phyloP scores from a whole-genome alignment of 2,797 vertebrate genomes.

The Ispidina lecontei region DNA sequence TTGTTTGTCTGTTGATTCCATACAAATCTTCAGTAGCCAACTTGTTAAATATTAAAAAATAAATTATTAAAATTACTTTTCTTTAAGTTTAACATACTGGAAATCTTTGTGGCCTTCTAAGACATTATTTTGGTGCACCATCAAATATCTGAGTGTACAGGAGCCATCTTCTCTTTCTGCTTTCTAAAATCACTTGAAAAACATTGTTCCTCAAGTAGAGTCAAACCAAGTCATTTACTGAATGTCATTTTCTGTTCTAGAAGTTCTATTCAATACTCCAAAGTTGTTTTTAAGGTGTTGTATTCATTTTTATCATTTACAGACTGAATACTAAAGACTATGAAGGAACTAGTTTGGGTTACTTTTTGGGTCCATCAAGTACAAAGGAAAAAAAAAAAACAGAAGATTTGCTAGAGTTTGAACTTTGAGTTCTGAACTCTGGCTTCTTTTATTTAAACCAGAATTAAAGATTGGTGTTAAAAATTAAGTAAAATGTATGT shows the following conservation, averaged over 20 bases:
- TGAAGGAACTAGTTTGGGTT: neutral
- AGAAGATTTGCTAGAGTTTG: neutral
- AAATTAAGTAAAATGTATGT: neutral
- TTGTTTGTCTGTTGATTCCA: neutral
- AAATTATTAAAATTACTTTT: rapidly evolving
- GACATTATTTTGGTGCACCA: neutral
- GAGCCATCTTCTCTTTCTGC: neutral
- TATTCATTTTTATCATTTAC: neutral
- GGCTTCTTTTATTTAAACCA: neutral
- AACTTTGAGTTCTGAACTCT: neutral
- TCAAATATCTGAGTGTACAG: neutral
- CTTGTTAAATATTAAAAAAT: neutral
- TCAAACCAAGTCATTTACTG: neutral
- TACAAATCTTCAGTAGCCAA: neutral
- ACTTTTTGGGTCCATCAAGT: neutral
- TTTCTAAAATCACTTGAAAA: neutral
- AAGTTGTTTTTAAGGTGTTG: neutral
- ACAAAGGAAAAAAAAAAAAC: neutral
- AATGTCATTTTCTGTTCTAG: neutral
- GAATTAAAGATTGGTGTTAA: neutral
- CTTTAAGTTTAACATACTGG: neutral
- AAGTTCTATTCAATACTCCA: neutral
- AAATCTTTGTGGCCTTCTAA: neutral
- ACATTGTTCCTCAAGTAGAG: neutral
- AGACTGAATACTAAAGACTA: neutral